phyloP scores from a whole-genome alignment of 2,888 invertebrate genomes.

The Pasiphila rectangulata region DNA sequence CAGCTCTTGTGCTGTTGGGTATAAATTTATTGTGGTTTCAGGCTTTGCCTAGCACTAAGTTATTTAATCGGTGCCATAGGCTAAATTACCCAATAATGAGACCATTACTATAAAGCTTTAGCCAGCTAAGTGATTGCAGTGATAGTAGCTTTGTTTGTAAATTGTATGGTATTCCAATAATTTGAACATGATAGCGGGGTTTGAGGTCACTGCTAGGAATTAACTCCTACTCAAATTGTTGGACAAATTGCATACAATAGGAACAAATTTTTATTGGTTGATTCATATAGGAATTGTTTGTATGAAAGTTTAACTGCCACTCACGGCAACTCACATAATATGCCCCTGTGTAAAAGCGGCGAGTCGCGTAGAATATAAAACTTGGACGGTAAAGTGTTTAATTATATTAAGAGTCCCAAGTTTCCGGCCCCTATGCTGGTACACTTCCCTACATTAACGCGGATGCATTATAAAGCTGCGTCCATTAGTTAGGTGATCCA shows the following conservation, averaged over 20 bases:
- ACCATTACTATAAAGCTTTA: constrained; percentile 25
- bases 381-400: constrained; percentile 10
- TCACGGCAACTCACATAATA: background rate
- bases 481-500: constrained; percentile 9
- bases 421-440: constrained; percentile 2
- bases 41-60: constrained; percentile 22
- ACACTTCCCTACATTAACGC: constrained; percentile 7
- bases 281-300: background rate
- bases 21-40: constrained; percentile 20
- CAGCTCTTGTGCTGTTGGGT: constrained; percentile 1
- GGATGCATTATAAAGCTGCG: constrained; percentile 8
- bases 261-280: background rate
- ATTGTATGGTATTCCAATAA: constrained; percentile 12
- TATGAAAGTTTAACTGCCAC: no score
- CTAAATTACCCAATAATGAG: constrained; percentile 29
- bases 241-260: background rate
- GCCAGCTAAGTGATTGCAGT: constrained; percentile 23
- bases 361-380: no score
- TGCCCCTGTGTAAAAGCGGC: no score
- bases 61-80: constrained; percentile 20
- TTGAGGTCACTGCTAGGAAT: constrained; percentile 1
- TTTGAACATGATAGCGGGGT: constrained; percentile 9
- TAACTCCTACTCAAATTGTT: background rate
- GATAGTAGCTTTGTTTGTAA: constrained; percentile 9
- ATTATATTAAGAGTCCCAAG: constrained; percentile 8